Evolutionary conservation across 2,797 vertebrate species (phyloP), one percentile per base, ranked within the genome.

Genomic region (Rhinogobio ventralis): DNA sequence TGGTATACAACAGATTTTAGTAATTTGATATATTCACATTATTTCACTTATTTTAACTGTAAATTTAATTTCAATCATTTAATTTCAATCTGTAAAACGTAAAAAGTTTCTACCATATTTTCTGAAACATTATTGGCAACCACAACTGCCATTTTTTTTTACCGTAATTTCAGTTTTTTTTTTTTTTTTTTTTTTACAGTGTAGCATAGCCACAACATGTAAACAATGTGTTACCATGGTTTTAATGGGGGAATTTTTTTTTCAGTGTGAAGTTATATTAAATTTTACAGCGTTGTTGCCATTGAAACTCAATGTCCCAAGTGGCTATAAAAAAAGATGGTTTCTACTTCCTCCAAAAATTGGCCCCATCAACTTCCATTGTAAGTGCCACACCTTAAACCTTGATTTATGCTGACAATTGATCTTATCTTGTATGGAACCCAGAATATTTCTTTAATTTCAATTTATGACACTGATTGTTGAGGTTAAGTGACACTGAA

Each of bases 351-450:
- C 42, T 71, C 23, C 5, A n/a, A 45, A 71, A 28, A 71, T 8
- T 8, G 14, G n/a, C 45, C 14, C 14, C 13, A 46, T 42, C 14
- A 42, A 45, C 42, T 8, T 17, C 14, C 2, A 46, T 17, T 46
- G 42, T 17, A 45, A 15, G 3, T 9, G 68, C n/a, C 42, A 46
- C 42, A 25, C 0, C 7, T 15, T 72, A 46, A 72, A 72, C 25
- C n/a, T 82, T 88, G 81, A 86, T 86, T 77, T 64, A 49, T 73
- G 46, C n/a, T 6, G 17, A 13, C 0, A 5, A 73, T 3, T 30
- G 25, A 74, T 10, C 17, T 51, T 20, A 8, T 17, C n/a, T 72
- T 19, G 15, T 19, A 17, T 19, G n/a, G 69, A 49, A 55, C 30
- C 11, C 28, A 4, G 20, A 55, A 36, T 57, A 75, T 39, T 20